A percentile compares a stretch with the other conserved stretches of the same genome.
Conservation (phyloP, 2,888 invertebrate genomes). For the Lamellibrachia satsuma region DNA sequence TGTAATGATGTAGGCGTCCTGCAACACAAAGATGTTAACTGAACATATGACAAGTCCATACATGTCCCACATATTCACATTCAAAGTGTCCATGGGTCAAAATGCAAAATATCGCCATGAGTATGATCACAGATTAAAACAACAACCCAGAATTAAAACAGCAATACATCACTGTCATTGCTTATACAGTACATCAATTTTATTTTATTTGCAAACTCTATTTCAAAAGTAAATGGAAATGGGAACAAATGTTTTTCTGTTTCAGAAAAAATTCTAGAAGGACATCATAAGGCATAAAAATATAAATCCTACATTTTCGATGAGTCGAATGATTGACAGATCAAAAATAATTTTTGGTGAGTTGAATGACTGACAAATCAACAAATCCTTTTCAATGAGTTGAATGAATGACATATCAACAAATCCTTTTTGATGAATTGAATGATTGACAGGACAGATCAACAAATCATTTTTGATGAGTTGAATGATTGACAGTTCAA, state of each 20-base stretch:
- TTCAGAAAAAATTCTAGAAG: not conserved
- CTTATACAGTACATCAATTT: not conserved
- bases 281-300: not conserved
- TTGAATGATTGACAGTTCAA: too few species aligned
- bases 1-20: not conserved
- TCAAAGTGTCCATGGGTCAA: not conserved
- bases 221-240: not conserved
- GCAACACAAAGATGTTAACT: not conserved
- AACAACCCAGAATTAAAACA: not conserved
- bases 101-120: not conserved
- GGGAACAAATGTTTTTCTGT: not conserved
- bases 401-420: too few species aligned
- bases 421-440: too few species aligned
- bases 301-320: not conserved
- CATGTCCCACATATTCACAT: not conserved
- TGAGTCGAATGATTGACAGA: not conserved
- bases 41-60: not conserved
- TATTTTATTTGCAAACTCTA: too few species aligned
- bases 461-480: too few species aligned
- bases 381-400: too few species aligned
- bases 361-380: too few species aligned
- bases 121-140: not conserved
- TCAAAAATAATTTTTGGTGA: not conserved
- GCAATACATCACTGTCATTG: not conserved
- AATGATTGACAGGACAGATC: too few species aligned